Evolutionary conservation across 2,888 invertebrate genomes (phyloP).

Genomic region (Phalera bucephala): DNA sequence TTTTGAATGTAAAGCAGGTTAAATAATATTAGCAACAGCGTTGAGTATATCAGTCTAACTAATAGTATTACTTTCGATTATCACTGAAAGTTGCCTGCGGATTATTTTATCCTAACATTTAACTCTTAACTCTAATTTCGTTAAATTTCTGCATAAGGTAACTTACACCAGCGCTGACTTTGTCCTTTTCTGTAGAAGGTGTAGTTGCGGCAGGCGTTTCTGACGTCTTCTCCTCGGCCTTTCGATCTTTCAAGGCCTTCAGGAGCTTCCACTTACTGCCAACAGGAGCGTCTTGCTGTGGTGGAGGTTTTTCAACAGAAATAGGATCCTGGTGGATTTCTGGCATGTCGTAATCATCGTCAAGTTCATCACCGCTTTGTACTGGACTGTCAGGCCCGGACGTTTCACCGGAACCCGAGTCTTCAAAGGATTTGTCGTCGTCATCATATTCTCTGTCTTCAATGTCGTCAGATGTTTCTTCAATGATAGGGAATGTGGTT

Average conservation of each 20-base stretch:
- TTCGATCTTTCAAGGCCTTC: constrained; percentile 94
- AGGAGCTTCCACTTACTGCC: constrained; percentile 96
- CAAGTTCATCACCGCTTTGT: constrained; percentile 87
- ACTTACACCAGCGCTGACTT: constrained; percentile 88
- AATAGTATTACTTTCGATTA: constrained; percentile 39
- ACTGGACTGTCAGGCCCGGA: constrained; percentile 95
- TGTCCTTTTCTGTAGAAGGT: constrained; percentile 84
- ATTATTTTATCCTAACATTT: constrained; percentile 34
- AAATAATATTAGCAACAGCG: constrained; percentile 45
- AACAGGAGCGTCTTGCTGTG: constrained; percentile 81
- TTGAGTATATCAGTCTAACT: constrained; percentile 59
- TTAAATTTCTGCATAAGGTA: constrained; percentile 85
- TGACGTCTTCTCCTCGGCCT: constrained; percentile 92
- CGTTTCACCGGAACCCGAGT: constrained; percentile 91
- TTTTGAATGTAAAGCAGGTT: constrained; percentile 51
- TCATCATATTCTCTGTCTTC: constrained; percentile 57
- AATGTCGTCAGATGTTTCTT: constrained; percentile 62
- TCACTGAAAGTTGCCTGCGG: constrained; percentile 26
- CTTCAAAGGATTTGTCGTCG: constrained; percentile 75
- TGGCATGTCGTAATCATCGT: constrained; percentile 85
- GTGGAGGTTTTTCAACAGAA: constrained; percentile 53
- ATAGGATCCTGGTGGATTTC: constrained; percentile 62
- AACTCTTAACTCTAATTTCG: constrained; percentile 86
- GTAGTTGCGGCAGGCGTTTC: constrained; percentile 86
- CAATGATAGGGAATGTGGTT: constrained; percentile 75